These are phyloP conservation scores for Drosophila serrata DNA, from an alignment of 1,140 invertebrate species.

Conservation along the genomic window DNA sequence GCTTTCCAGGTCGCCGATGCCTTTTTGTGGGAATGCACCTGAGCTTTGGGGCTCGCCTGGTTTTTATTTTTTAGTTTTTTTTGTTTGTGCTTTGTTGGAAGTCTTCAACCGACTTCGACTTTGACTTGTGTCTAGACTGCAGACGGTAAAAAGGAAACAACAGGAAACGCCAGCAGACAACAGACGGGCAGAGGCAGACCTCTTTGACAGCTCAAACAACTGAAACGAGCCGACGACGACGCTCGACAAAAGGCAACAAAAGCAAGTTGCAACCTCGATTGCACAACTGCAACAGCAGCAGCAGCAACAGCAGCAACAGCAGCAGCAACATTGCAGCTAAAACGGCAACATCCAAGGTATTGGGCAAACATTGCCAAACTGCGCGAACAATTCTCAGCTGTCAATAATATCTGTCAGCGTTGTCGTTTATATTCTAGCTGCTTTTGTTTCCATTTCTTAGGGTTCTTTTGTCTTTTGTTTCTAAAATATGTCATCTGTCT, in stretches of 20 bases:
- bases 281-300: constrained; percentile 57
- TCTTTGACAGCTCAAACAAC: constrained; percentile 78
- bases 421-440: constrained; percentile 20
- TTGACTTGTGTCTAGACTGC: constrained; percentile 78
- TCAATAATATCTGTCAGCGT: constrained; percentile 75
- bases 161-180: constrained; percentile 73
- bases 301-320: constrained; percentile 12
- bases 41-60: constrained; percentile 54
- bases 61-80: constrained; percentile 22
- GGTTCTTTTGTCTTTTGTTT: constrained; percentile 9
- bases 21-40: constrained; percentile 57
- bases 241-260: constrained; percentile 14
- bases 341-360: constrained; percentile 50
- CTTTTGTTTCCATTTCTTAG: constrained; percentile 12
- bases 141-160: constrained; percentile 71
- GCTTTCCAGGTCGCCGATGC: constrained; percentile 40
- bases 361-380: constrained; percentile 75
- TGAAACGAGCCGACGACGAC: constrained; percentile 61
- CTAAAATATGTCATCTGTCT: constrained; percentile 26
- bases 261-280: constrained; percentile 45
- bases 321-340: constrained; percentile 20
- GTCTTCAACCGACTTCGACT: constrained; percentile 54
- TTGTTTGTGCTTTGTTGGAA: constrained; percentile 21
- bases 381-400: constrained; percentile 78
- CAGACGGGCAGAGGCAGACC: constrained; percentile 60